Percentiles rank a stretch among this genome's conserved stretches.
These are phyloP conservation scores for Celastrina argiolus DNA, from an alignment of 2,888 invertebrate species.

Conservation along the genomic window DNA sequence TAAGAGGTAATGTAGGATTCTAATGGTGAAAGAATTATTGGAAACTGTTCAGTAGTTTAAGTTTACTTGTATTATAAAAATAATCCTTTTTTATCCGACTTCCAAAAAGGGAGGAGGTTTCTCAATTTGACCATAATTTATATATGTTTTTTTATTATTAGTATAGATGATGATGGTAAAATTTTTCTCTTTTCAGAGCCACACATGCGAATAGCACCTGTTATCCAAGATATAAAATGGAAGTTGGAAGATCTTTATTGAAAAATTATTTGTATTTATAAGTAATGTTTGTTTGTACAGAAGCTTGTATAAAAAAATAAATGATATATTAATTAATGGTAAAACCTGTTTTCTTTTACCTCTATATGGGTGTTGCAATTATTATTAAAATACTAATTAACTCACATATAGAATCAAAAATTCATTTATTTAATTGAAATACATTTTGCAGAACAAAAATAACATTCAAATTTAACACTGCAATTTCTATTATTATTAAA, in stretches of 20 bases:
- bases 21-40: too few relatives aligned
- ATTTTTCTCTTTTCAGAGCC: conserved; percentile 72
- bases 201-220: conserved; percentile 79
- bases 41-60: too few relatives aligned
- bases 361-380: too few relatives aligned
- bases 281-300: neutral
- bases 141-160: too few relatives aligned
- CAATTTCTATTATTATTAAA: conserved; percentile 53
- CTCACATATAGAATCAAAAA: neutral
- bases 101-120: too few relatives aligned
- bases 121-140: too few relatives aligned
- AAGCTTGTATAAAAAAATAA: conserved; percentile 1
- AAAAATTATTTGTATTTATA: neutral
- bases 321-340: neutral
- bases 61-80: too few relatives aligned
- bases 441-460: conserved; percentile 79
- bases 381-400: too few relatives aligned
- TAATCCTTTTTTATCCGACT: too few relatives aligned
- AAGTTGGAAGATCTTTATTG: conserved; percentile 62
- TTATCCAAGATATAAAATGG: conserved; percentile 75
- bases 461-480: conserved; percentile 76
- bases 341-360: neutral
- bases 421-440: conserved; percentile 37
- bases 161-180: too few relatives aligned
- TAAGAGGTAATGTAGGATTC: too few relatives aligned